Percentiles rank a stretch among this genome's conserved stretches.
Conservation (phyloP, 2,888 invertebrate genomes). For the Stenolophus ochropezus region DNA sequence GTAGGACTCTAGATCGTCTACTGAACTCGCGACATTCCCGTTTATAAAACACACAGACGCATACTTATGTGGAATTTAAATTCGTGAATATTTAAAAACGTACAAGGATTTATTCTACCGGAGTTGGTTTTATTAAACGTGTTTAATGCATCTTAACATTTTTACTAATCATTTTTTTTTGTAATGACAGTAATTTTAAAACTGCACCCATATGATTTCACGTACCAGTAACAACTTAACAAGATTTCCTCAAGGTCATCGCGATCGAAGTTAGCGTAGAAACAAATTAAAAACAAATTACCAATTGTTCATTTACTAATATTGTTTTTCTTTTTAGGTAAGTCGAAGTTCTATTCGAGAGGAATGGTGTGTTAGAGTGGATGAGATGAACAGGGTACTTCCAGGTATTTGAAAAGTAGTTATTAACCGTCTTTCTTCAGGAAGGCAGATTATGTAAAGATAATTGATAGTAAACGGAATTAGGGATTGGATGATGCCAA, state of each 20-base stretch:
- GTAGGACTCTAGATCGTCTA: too few relatives aligned
- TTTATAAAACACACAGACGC: too few relatives aligned
- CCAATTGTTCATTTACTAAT: neutral
- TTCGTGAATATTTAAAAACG: too few relatives aligned
- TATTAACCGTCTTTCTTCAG: neutral
- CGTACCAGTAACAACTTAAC: neutral
- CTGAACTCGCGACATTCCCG: too few relatives aligned
- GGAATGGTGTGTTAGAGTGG: neutral
- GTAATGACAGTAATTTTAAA: neutral
- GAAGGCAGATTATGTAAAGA: neutral
- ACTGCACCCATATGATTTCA: neutral
- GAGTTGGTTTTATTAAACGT: too few relatives aligned
- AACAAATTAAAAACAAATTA: neutral
- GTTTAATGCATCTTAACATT: too few relatives aligned
- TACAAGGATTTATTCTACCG: too few relatives aligned
- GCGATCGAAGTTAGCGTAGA: neutral
- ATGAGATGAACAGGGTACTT: neutral
- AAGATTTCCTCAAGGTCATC: neutral
- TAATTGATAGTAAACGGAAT: constrained; percentile 6
- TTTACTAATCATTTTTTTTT: too few relatives aligned
- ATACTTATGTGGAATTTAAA: too few relatives aligned
- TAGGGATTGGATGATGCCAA: neutral
- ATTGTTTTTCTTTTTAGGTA: constrained; percentile 30
- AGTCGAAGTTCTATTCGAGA: neutral
- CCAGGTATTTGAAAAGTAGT: constrained; percentile 5